A percentile compares a stretch with the other conserved stretches of the same genome.
Evolutionary conservation across 2,888 invertebrate species (phyloP).

Genomic region (Tanaodytes sp.): DNA sequence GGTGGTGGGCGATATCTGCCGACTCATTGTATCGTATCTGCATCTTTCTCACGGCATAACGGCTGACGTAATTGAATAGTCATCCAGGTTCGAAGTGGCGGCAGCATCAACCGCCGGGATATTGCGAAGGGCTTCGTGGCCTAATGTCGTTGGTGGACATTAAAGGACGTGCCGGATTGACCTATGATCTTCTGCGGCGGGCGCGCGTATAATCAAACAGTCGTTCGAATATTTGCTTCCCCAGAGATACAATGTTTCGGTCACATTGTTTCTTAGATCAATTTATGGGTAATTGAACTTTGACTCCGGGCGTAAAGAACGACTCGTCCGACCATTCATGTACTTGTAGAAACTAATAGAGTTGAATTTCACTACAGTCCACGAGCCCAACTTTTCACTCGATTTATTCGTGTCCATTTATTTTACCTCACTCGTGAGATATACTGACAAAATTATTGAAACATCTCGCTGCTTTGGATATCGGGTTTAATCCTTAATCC

Average conservation of each 20-base stretch:
- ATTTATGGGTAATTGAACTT: constrained; percentile 56
- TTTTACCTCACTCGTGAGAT: no score
- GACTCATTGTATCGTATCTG: constrained; percentile 45
- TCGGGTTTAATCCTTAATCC: neutral
- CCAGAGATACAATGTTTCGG: constrained; percentile 34
- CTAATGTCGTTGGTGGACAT: constrained; percentile 39
- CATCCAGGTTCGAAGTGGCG: constrained; percentile 42
- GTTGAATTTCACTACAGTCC: no score
- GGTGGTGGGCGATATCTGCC: constrained; percentile 25
- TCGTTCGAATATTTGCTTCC: constrained; percentile 51
- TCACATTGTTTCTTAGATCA: constrained; percentile 55
- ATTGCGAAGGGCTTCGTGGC: constrained; percentile 43
- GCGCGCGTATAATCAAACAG: constrained; percentile 46
- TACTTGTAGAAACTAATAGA: no score
- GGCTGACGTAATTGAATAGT: constrained; percentile 50
- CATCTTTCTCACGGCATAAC: constrained; percentile 50
- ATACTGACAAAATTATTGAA: no score
- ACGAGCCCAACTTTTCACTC: no score
- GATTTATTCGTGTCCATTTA: no score
- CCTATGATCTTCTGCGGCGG: constrained; percentile 37
- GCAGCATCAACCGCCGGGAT: constrained; percentile 40
- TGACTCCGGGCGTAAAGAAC: constrained; percentile 45
- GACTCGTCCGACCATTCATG: no score
- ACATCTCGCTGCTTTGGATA: no score
- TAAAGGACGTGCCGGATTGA: constrained; percentile 46